Percentiles rank a stretch among this genome's conserved stretches.
phyloP scores from a whole-genome alignment of 2,888 invertebrate species.

The Leucophenga maculata region DNA sequence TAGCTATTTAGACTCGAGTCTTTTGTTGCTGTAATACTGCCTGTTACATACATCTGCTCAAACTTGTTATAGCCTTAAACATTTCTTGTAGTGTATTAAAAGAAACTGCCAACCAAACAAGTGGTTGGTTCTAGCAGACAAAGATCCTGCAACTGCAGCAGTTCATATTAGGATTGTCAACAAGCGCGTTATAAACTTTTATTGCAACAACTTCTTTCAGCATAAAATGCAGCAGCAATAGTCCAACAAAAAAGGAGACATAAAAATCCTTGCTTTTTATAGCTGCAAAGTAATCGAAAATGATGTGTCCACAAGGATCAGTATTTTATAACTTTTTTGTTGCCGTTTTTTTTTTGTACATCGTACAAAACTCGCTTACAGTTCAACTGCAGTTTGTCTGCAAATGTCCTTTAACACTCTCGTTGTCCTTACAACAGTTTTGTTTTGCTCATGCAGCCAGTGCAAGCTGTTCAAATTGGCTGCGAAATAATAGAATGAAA shows the following conservation, averaged over 20 bases:
- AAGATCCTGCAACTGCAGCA: conserved; percentile 29
- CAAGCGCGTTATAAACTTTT: conserved; percentile 69
- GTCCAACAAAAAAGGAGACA: neutral
- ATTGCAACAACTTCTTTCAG: conserved; percentile 54
- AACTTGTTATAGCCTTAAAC: too few relatives aligned
- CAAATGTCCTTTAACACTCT: too few relatives aligned
- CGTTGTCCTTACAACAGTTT: neutral
- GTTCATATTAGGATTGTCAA: conserved; percentile 62
- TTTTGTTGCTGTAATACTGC: too few relatives aligned
- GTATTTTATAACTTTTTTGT: conserved; percentile 9
- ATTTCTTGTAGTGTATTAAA: too few relatives aligned
- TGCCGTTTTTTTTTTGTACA: neutral
- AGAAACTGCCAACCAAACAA: neutral
- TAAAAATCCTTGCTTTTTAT: conserved; percentile 14
- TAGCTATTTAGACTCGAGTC: too few relatives aligned
- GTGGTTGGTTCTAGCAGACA: neutral
- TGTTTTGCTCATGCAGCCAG: neutral
- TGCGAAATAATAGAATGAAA: conserved; percentile 69
- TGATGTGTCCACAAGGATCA: conserved; percentile 56
- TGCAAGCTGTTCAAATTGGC: conserved; percentile 56
- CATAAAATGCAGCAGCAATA: conserved; percentile 1
- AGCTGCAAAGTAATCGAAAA: conserved; percentile 58
- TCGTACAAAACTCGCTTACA: neutral
- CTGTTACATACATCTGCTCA: too few relatives aligned
- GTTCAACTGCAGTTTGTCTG: conserved; percentile 5